Percentiles rank a stretch among this genome's conserved stretches.
phyloP scores from a whole-genome alignment of 2,797 vertebrate species.

The Brachyalestes nurse region DNA sequence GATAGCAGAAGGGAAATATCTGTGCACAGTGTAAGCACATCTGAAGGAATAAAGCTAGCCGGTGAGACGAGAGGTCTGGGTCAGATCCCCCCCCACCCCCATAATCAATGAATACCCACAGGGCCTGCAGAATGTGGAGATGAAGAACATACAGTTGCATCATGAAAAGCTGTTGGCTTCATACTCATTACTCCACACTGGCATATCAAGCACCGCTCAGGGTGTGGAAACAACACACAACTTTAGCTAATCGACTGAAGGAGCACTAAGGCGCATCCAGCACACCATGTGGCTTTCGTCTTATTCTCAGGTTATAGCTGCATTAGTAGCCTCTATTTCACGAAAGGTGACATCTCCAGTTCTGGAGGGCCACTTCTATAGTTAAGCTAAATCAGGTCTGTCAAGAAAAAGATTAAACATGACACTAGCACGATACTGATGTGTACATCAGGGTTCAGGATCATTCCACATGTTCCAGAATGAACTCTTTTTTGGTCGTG shows the following conservation, averaged over 20 bases:
- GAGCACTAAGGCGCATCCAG: background rate
- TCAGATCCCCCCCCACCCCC: background rate
- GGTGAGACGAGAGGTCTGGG: constrained; percentile 35
- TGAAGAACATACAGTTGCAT: constrained; percentile 33
- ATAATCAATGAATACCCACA: constrained; percentile 23
- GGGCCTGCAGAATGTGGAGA: constrained; percentile 23
- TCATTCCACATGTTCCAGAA: no score
- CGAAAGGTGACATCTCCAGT: background rate
- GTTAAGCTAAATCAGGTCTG: no score
- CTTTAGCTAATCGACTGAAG: background rate
- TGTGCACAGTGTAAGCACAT: background rate
- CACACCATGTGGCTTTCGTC: background rate
- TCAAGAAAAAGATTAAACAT: no score
- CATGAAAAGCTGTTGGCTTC: background rate
- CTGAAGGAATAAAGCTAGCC: constrained; percentile 33
- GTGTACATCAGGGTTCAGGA: no score
- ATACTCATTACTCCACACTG: background rate
- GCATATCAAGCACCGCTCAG: background rate
- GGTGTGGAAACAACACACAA: background rate
- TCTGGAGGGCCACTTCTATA: background rate
- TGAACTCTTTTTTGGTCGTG: no score
- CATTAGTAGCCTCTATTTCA: background rate
- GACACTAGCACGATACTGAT: no score
- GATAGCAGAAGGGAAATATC: constrained; percentile 30
- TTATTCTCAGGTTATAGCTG: background rate